Evolutionary conservation across 2,888 invertebrate species (phyloP), one percentile per base, ranked within the genome.

Genomic region (Drosophila putrida): DNA sequence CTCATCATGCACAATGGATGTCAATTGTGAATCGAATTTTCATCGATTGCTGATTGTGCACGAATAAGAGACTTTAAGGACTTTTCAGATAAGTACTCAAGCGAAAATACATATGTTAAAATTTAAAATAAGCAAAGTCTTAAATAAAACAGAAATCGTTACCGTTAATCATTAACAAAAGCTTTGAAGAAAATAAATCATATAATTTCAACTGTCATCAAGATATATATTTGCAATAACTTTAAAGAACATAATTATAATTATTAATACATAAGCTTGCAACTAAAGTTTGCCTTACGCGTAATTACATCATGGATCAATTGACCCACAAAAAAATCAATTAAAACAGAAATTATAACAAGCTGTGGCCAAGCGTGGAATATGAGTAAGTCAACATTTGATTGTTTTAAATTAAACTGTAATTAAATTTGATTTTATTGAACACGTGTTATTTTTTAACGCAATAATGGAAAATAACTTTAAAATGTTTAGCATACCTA

Each of bases 381-480:
- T 60, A 50, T 28, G 62, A 35, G 57, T 31, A 13, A 59, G 38
- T 33, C 49, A 68, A 62, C 38, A 57, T 43, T 44, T 62, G 38
- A 74, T 75, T 69, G 71, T 53, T 59, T 79, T 68, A 70, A 84
- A 44, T 84, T 72, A 64, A 75, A 61, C 57, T 71, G 54, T 51
- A 69, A 79, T 84, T 79, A 66, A 62, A 50, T 59, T 46, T 43
- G 51, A 62, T 72, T 49, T 43, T 47, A 62, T 72, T 49, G 6
- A 53, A 72, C 49, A 62, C 49, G 46, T 49, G 41, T 53, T 62
- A 11, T 13, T 28, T 46, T 28, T 51, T 55, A 20, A 20, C 2
- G 3, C 20, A 20, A 20, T 20, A 20, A 20, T 20, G 2, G 3
- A 20, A 20, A 20, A 20, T 20, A 20, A 20, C 20, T 20, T 20